Percentiles rank a stretch among this genome's conserved stretches.
These are phyloP conservation scores for Pterostichus niger DNA, from an alignment of 2,888 invertebrate species.

Conservation along the genomic window DNA sequence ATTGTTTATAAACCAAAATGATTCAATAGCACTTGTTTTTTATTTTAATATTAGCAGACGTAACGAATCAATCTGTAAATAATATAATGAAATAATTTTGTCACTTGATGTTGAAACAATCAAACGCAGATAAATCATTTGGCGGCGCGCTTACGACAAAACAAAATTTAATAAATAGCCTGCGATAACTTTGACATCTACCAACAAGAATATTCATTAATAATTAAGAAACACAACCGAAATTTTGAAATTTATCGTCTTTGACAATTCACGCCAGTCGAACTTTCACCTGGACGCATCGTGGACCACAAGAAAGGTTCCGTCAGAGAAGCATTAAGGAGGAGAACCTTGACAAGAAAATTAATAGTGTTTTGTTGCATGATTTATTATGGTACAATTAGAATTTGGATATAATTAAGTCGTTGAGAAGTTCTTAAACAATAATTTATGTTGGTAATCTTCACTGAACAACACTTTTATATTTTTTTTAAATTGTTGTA, in stretches of 20 bases:
- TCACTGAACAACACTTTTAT: no score
- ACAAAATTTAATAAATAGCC: slow-evolving; percentile 56
- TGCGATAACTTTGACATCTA: slow-evolving; percentile 54
- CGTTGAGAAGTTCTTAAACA: no score
- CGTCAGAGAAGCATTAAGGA: slow-evolving; percentile 16
- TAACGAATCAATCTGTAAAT: slow-evolving; percentile 29
- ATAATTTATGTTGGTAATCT: no score
- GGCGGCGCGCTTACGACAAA: slow-evolving; percentile 48
- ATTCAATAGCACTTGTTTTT: not conserved
- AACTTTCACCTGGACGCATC: slow-evolving; percentile 53
- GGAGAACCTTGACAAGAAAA: not conserved
- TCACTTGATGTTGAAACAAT: slow-evolving; percentile 33
- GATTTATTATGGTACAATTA: no score
- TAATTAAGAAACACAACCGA: slow-evolving; percentile 65
- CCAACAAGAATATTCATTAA: slow-evolving; percentile 55
- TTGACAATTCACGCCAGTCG: slow-evolving; percentile 54
- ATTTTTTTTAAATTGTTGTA: no score
- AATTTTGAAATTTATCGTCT: slow-evolving; percentile 61
- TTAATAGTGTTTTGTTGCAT: no score
- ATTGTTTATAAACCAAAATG: no score
- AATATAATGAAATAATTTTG: slow-evolving; percentile 13
- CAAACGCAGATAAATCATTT: slow-evolving; percentile 15
- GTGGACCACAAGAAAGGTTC: not conserved
- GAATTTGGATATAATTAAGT: no score
- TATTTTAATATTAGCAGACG: not conserved